A percentile compares a stretch with the other conserved stretches of the same genome.
These are phyloP conservation scores for Microcebus lehilahytsara DNA, from an alignment of 2,113 vertebrate genomes.

Conservation along the genomic window DNA sequence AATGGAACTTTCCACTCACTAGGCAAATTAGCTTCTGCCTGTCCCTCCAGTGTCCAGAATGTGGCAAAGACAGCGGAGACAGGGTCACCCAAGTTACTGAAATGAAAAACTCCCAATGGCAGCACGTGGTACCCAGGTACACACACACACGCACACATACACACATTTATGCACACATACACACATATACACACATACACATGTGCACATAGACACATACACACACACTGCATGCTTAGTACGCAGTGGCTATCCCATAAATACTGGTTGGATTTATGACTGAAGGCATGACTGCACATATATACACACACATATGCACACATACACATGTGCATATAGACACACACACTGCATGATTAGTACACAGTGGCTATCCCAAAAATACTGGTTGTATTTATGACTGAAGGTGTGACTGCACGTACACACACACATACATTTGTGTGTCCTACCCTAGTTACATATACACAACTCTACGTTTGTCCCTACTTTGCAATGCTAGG, in stretches of 20 bases:
- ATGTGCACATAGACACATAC: too few relatives aligned
- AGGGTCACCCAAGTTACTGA: neutral
- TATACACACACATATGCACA: neutral
- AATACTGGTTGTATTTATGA: neutral
- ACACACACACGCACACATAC: neutral
- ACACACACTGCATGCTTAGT: neutral
- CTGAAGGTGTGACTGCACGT: neutral
- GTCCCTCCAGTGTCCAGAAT: neutral
- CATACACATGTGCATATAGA: too few relatives aligned
- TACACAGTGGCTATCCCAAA: neutral
- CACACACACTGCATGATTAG: neutral
- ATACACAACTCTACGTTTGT: neutral
- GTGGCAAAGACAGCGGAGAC: neutral
- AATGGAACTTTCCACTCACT: constrained; percentile 45
- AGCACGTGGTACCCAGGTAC: fast-evolving
- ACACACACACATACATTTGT: neutral
- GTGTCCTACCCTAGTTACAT: neutral
- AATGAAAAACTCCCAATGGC: neutral
- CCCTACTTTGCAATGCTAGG: neutral
- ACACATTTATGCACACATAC: neutral
- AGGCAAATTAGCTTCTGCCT: constrained; percentile 60
- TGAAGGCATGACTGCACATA: neutral
- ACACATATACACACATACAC: too few relatives aligned
- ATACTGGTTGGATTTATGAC: neutral
- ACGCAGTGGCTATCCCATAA: neutral